phyloP scores from a whole-genome alignment of 2,797 vertebrate species.

The Acanthopagrus latus region DNA sequence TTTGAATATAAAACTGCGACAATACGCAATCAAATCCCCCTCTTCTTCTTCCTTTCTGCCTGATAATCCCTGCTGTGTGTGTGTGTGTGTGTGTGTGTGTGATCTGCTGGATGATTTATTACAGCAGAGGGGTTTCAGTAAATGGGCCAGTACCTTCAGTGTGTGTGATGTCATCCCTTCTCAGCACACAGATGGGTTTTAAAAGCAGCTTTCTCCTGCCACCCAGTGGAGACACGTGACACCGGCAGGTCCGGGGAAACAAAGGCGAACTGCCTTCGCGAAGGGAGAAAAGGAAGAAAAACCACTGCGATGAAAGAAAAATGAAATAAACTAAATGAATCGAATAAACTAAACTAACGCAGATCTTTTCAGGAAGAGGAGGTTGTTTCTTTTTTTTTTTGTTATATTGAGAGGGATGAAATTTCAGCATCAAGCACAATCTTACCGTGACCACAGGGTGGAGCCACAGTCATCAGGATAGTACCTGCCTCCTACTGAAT shows the following conservation, averaged over 20 bases:
- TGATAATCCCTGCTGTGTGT: background rate
- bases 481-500: background rate
- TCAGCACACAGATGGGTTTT: background rate
- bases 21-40: too few species aligned
- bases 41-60: background rate
- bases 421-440: background rate
- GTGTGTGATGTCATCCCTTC: slow-evolving; percentile 64
- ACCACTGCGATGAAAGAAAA: background rate
- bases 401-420: background rate
- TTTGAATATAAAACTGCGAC: background rate
- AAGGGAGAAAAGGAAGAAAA: background rate
- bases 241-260: slow-evolving; percentile 6
- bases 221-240: slow-evolving; percentile 51
- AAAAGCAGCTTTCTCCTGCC: slow-evolving; percentile 56
- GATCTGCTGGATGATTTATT: background rate
- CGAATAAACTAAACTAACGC: rapidly evolving
- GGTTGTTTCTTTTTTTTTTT: background rate
- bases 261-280: background rate
- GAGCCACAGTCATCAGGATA: slow-evolving; percentile 28
- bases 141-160: slow-evolving; percentile 8
- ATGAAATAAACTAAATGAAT: background rate
- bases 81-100: background rate
- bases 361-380: too few species aligned
- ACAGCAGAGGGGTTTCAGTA: background rate
- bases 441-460: slow-evolving; percentile 37